phyloP scores from a whole-genome alignment of 2,113 vertebrate genomes.

The Alouatta palliata region DNA sequence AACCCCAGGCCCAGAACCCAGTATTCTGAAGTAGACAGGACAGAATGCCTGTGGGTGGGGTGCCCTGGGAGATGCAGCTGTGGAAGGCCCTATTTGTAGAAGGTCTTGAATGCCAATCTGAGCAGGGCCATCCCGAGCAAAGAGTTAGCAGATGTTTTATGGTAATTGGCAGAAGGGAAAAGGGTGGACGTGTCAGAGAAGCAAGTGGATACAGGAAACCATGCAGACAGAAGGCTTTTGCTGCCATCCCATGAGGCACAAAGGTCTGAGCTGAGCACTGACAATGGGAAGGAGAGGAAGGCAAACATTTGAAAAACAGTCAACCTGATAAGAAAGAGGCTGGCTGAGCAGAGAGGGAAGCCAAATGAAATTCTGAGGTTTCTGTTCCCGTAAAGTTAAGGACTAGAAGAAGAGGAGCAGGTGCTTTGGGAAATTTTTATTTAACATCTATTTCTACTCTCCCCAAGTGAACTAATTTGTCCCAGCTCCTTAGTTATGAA shows the following conservation, averaged over 20 bases:
- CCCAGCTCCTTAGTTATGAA: slow-evolving; percentile 25
- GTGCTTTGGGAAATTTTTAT: background rate
- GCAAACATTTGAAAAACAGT: background rate
- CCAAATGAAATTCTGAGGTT: background rate
- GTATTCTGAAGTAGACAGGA: background rate
- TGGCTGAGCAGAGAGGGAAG: background rate
- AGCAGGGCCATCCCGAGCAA: background rate
- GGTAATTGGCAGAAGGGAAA: background rate
- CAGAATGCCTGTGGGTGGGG: background rate
- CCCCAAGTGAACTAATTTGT: background rate
- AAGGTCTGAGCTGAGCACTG: background rate
- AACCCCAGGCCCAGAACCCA: background rate
- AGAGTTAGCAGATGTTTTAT: slow-evolving; percentile 1
- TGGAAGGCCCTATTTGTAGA: background rate
- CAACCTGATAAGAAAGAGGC: background rate
- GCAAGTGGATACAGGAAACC: background rate
- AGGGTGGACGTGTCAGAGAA: background rate
- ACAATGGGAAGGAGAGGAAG: background rate
- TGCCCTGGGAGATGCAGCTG: background rate
- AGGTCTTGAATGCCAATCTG: background rate
- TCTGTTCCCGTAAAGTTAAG: background rate
- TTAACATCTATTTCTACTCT: background rate
- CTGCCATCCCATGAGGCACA: background rate
- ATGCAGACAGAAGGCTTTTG: background rate
- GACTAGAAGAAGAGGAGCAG: background rate